These are phyloP conservation scores for Alectura lathami DNA, from an alignment of 2,113 vertebrate genomes.

Conservation along the genomic window DNA sequence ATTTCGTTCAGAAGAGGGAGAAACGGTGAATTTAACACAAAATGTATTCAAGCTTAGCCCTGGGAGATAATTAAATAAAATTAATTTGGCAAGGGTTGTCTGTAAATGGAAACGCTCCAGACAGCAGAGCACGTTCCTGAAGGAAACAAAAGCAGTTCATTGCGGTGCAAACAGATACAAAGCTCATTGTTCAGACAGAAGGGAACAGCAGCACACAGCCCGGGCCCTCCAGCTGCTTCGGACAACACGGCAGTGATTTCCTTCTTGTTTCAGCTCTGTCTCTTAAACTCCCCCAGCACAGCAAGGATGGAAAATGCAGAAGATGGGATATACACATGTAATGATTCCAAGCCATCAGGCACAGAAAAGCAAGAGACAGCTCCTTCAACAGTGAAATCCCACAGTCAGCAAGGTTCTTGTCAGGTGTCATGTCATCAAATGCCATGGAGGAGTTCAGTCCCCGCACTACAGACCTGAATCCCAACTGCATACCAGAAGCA, in stretches of 20 bases:
- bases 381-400: background rate
- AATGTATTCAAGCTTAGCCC: constrained; percentile 84
- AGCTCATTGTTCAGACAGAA: constrained; percentile 28
- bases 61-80: constrained; percentile 88
- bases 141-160: constrained; percentile 72
- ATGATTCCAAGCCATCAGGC: background rate
- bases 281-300: background rate
- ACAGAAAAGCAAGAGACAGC: background rate
- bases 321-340: background rate
- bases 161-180: constrained; percentile 50
- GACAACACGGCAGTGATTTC: background rate
- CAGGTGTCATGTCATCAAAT: background rate
- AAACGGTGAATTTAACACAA: constrained; percentile 84
- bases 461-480: background rate
- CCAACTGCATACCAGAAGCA: background rate
- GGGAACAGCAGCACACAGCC: background rate
- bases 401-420: background rate
- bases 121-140: constrained; percentile 50
- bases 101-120: constrained; percentile 76
- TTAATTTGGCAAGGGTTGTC: constrained; percentile 83
- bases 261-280: background rate
- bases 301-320: background rate
- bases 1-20: constrained; percentile 79
- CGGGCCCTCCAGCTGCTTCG: constrained; percentile 12
- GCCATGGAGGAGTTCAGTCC: background rate